A percentile compares a stretch with the other conserved stretches of the same genome.
phyloP scores from a whole-genome alignment of 1,140 invertebrate genomes.

The Aphelenchoides avenae region DNA sequence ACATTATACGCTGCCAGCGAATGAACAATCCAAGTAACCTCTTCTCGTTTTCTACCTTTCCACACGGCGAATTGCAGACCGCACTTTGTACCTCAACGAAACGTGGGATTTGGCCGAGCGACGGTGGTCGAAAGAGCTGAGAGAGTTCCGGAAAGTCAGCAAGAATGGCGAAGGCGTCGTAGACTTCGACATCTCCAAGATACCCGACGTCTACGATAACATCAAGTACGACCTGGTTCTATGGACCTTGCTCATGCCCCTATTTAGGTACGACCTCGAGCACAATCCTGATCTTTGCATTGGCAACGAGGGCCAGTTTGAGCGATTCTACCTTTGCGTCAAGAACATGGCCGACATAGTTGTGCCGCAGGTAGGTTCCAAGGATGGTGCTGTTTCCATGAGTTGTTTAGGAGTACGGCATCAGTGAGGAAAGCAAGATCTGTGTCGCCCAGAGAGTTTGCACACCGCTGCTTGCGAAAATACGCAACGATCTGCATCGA shows the following conservation, averaged over 20 bases:
- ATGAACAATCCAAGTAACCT: constrained; percentile 41
- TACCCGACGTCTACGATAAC: constrained; percentile 98
- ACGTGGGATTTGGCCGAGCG: constrained; percentile 97
- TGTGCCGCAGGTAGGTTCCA: constrained; percentile 79
- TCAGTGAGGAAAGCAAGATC: constrained; percentile 88
- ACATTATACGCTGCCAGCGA: constrained; percentile 55
- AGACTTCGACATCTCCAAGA: constrained; percentile 92
- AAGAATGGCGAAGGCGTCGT: constrained; percentile 67
- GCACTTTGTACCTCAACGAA: constrained; percentile 87
- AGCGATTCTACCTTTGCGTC: constrained; percentile 66
- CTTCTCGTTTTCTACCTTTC: neutral
- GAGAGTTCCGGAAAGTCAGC: constrained; percentile 78
- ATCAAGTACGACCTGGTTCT: constrained; percentile 72
- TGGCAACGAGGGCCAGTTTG: constrained; percentile 57
- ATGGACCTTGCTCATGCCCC: neutral
- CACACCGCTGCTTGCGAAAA: constrained; percentile 90
- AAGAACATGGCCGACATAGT: constrained; percentile 87
- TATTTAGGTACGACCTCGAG: constrained; percentile 75
- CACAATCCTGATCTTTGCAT: constrained; percentile 90
- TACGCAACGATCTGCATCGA: constrained; percentile 81
- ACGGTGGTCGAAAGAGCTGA: constrained; percentile 96
- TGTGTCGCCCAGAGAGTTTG: constrained; percentile 96
- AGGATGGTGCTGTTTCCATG: constrained; percentile 1
- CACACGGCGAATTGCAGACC: constrained; percentile 29
- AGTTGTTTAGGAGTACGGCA: constrained; percentile 81